Base-by-base conservation (phyloP, 2,888 invertebrate species). In the Lampropteryx suffumata region DNA sequence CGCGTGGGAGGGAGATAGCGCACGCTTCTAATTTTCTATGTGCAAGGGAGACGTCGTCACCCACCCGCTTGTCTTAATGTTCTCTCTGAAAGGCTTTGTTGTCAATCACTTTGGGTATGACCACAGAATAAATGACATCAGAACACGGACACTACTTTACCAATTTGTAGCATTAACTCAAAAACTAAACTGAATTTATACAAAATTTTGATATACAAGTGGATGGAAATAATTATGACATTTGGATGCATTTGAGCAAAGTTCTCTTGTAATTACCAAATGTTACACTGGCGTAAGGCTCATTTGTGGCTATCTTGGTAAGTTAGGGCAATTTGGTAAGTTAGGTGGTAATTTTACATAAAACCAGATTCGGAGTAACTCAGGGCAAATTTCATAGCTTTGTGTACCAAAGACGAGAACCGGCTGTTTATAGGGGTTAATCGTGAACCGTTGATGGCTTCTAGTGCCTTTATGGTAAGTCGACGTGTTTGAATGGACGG, bases 1-100 rank as follows among this genome's bases (percentile, higher is more conserved):
- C 50, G 59, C 61, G 70, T 64, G 64, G 37, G 50, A 69, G 60
- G 8, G 60, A 65, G 64, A 64, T 11, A 39, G 45, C 35, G 12
- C 27, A 21, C n/a, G 21, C 36, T 24, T 27, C 12, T 28, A 24
- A 45, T 41, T 46, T 47, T 41, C 32, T 35, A 32, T 17, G 62
- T 50, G 48, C 10, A 50, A 46, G 59, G 53, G 35, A 58, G 57
- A 32, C 34, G 30, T 24, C 12, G 17, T 35, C 41, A 12, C 27
- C 36, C 27, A 46, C 40, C 37, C 48, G 40, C 48, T 35, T 57
- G 65, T 63, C 57, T 47, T 65, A 61, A 69, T 66, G 55, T 51
- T 34, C 33, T 39, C 28, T 33, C 48, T 46, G 30, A 42, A 57
- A 58, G 54, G 56, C 41, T 46, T 45, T 47, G 21, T 36, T 59